Conservation (phyloP, 2,888 invertebrate genomes). For the Drosophila quinaria region DNA sequence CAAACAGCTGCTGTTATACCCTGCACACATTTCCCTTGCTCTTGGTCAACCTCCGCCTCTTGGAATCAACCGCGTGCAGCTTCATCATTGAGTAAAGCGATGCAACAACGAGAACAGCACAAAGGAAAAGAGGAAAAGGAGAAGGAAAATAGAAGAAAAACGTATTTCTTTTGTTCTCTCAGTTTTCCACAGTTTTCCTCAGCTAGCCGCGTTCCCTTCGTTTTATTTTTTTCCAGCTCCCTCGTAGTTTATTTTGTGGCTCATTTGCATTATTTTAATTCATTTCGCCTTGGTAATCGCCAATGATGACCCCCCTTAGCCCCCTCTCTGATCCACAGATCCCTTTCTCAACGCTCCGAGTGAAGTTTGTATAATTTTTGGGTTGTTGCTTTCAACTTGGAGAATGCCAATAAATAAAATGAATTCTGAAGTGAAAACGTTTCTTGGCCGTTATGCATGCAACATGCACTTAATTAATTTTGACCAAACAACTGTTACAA, state of each 20-base stretch:
- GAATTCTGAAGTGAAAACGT: slow-evolving; percentile 40
- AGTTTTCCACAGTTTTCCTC: slow-evolving; percentile 23
- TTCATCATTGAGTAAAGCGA: slow-evolving; percentile 27
- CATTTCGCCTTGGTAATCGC: slow-evolving; percentile 59
- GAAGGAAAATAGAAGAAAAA: background rate
- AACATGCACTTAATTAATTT: slow-evolving; percentile 66
- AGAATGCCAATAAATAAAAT: slow-evolving; percentile 54
- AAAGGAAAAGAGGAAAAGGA: background rate
- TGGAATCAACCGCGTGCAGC: slow-evolving; percentile 37
- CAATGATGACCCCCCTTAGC: slow-evolving; percentile 14
- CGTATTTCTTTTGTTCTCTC: slow-evolving; percentile 42
- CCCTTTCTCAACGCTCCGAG: background rate
- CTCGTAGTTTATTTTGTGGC: slow-evolving; percentile 58
- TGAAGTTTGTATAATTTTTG: slow-evolving; percentile 19
- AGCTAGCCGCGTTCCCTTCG: slow-evolving; percentile 15
- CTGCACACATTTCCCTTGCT: background rate
- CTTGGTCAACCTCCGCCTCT: background rate
- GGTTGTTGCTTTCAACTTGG: slow-evolving; percentile 8
- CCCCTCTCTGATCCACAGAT: background rate
- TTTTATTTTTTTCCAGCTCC: background rate
- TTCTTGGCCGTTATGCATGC: slow-evolving; percentile 43
- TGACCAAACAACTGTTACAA: slow-evolving; percentile 26
- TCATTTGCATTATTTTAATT: slow-evolving; percentile 82
- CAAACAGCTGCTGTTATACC: slow-evolving; percentile 43
- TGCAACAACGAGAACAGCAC: slow-evolving; percentile 18